phyloP scores from a whole-genome alignment of 2,113 vertebrate genomes.

The Turdus rufiventris region DNA sequence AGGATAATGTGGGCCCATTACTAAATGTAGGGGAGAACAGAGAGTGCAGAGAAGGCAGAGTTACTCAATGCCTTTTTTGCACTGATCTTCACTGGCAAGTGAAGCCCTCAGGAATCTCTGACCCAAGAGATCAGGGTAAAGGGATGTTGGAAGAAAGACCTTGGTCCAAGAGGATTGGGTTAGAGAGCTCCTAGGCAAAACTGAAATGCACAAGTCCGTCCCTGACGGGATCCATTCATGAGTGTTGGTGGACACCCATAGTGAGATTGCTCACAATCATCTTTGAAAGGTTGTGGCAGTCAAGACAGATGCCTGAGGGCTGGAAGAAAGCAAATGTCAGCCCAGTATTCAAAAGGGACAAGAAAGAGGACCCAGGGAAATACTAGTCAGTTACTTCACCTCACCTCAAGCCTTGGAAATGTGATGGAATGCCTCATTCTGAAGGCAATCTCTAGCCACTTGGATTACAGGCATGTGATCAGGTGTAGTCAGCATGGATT shows the following conservation, averaged over 20 bases:
- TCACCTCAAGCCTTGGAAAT: background rate
- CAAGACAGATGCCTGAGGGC: background rate
- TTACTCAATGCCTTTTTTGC: background rate
- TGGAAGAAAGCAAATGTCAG: background rate
- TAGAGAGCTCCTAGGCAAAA: background rate
- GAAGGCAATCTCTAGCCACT: background rate
- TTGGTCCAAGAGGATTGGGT: background rate
- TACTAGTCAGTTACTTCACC: background rate
- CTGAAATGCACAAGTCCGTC: fast-evolving
- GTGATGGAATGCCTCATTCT: background rate
- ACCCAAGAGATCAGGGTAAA: background rate
- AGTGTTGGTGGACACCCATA: background rate
- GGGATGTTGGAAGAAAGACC: background rate
- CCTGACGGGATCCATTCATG: background rate
- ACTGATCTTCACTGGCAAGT: background rate
- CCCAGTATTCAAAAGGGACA: background rate
- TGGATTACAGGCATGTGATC: no score
- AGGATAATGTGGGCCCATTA: background rate
- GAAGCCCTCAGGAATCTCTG: background rate
- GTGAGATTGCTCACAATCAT: background rate
- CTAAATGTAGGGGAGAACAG: background rate
- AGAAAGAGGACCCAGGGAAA: background rate
- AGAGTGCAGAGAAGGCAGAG: background rate
- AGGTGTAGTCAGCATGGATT: background rate
- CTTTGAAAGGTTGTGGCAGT: background rate